Evolutionary conservation across 2,888 invertebrate species (phyloP), one percentile per base, ranked within the genome.

Genomic region (Troides helena): DNA sequence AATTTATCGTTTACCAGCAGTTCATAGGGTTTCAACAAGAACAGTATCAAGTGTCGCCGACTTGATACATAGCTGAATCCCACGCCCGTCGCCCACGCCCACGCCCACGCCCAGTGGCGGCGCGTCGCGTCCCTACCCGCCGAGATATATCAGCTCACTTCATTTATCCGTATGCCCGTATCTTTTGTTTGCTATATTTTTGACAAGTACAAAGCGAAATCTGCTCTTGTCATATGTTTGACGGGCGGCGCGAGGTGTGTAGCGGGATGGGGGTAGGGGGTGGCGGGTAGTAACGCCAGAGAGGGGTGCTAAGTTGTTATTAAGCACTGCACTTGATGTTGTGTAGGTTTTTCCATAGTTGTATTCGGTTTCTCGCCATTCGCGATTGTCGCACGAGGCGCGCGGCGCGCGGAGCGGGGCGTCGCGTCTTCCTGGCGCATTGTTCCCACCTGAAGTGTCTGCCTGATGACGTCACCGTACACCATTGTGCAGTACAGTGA

Each of bases 121-220:
- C n/a, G n/a, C 53, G n/a, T 53, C 53, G 73, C 89, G 81, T 68
- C 90, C 73, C 90, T 89, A 84, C 14, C 76, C 77, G 77, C 80
- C 80, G 82, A 89, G 89, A 89, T 88, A 92, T 89, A 92, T 91
- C 92, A 92, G 88, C 91, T 89, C 91, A 90, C 90, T 92, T 92
- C 92, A 92, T 92, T 92, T 90, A 90, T 90, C 85, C 88, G 85
- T 87, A 77, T 82, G 82, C 86, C 72, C 85, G 86, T 90, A 92
- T 91, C 91, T 92, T 92, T 92, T 92, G 92, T 92, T 92, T 92
- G 90, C 87, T 88, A 90, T 92, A 92, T 92, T 92, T 92, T 92
- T 92, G 92, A 92, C 92, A 92, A 90, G 92, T 89, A 92, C 90
- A 92, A 92, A 92, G 92, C 90, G 84, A 83, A 87, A 91, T 91